A percentile compares a stretch with the other conserved stretches of the same genome.
Evolutionary conservation across 2,888 invertebrate genomes (phyloP).

Genomic region (Cryptus armator): DNA sequence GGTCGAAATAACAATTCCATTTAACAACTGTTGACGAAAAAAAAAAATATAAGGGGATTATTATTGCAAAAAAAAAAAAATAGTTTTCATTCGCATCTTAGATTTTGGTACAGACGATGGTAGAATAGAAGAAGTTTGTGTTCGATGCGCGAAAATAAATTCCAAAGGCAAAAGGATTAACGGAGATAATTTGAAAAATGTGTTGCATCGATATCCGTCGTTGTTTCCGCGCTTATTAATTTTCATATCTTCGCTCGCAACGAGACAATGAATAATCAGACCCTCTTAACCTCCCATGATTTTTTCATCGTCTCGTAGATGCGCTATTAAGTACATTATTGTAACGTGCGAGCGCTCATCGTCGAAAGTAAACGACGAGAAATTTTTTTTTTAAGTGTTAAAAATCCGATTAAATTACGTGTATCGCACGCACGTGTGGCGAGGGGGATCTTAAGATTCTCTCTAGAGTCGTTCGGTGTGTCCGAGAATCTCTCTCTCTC

Average conservation of each 20-base stretch:
- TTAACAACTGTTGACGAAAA: too few relatives aligned
- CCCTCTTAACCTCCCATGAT: slow-evolving; percentile 14
- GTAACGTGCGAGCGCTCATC: slow-evolving; percentile 9
- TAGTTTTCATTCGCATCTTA: too few relatives aligned
- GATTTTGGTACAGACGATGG: too few relatives aligned
- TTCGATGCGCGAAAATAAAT: too few relatives aligned
- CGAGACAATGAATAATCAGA: slow-evolving; percentile 24
- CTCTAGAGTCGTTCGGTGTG: slow-evolving; percentile 15
- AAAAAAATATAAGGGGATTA: too few relatives aligned
- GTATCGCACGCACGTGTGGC: slow-evolving; percentile 43
- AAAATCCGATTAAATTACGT: slow-evolving; percentile 51
- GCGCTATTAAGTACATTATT: slow-evolving; percentile 4
- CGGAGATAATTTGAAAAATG: not conserved
- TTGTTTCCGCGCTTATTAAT: not conserved
- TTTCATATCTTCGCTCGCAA: not conserved
- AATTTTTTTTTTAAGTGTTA: slow-evolving; percentile 11
- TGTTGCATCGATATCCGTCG: not conserved
- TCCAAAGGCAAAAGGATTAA: not conserved
- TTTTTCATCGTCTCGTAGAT: not conserved
- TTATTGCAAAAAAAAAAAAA: too few relatives aligned
- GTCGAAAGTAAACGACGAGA: slow-evolving; percentile 6
- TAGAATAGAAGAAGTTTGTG: too few relatives aligned
- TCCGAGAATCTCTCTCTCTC: not conserved
- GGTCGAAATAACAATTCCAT: too few relatives aligned
- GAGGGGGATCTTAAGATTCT: not conserved